Evolutionary conservation across 2,888 invertebrate species (phyloP).

Genomic region (Sphaerophoria taeniata): DNA sequence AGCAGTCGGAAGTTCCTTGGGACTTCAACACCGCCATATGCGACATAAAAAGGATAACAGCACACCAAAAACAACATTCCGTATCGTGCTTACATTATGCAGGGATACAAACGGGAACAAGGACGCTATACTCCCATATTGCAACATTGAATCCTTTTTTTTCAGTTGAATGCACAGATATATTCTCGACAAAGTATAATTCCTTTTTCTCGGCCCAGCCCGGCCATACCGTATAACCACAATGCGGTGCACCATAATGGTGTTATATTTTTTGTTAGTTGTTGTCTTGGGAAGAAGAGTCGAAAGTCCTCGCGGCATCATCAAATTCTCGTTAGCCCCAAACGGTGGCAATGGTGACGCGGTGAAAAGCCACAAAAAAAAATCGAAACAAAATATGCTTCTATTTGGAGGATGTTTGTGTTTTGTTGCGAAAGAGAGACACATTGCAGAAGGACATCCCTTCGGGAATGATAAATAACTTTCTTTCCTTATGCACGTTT

Average conservation of each 20-base stretch:
- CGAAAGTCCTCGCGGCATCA: slow-evolving; percentile 77
- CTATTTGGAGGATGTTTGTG: slow-evolving; percentile 23
- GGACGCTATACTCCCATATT: slow-evolving; percentile 28
- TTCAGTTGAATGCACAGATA: slow-evolving; percentile 65
- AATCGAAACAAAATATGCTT: slow-evolving; percentile 73
- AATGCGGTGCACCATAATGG: slow-evolving; percentile 69
- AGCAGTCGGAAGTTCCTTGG: not conserved
- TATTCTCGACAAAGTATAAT: slow-evolving; percentile 59
- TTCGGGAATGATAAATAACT: slow-evolving; percentile 72
- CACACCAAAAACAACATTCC: slow-evolving; percentile 35
- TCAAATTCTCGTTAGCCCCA: slow-evolving; percentile 78
- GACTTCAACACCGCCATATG: slow-evolving; percentile 48
- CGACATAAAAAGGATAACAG: slow-evolving; percentile 58
- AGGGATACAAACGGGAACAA: slow-evolving; percentile 16
- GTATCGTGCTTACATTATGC: slow-evolving; percentile 42
- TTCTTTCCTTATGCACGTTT: slow-evolving; percentile 47
- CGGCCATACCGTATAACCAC: slow-evolving; percentile 52
- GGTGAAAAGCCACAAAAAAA: slow-evolving; percentile 22
- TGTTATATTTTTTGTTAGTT: not conserved
- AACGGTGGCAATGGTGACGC: slow-evolving; percentile 43
- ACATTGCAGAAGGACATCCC: slow-evolving; percentile 57
- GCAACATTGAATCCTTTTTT: slow-evolving; percentile 65
- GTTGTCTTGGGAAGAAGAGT: slow-evolving; percentile 35
- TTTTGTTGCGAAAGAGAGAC: not conserved
- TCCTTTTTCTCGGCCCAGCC: slow-evolving; percentile 37